Evolutionary conservation across 2,888 invertebrate genomes (phyloP), one percentile per base, ranked within the genome.

Genomic region (Nephrotoma appendiculata): DNA sequence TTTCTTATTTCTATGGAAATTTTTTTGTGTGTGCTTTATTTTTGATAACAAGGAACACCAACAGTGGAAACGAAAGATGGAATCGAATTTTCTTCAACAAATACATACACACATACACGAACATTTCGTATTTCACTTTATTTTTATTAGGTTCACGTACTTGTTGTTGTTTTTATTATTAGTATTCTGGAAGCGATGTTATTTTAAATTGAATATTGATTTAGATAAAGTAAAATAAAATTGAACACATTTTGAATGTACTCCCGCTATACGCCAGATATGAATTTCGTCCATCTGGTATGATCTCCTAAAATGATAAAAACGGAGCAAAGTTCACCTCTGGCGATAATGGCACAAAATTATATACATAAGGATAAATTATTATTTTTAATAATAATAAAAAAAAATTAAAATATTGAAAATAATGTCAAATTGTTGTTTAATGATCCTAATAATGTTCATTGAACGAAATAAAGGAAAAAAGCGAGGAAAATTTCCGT

Each of bases 381-480:
- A 84, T 84, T 84, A 84, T 84, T 84, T 84, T 84, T 84, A 84
- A 84, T 84, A 84, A 84, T 12, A 41, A 84, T 71, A 71, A 71
- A 31, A 71, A 84, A 84, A 83, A 42, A 84, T 43, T 42, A 42
- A 84, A 84, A 84, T 84, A 84, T 84, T 84, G 84, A 84, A 84
- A 84, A 84, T 84, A 84, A 84, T 84, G 84, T 84, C 84, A 84
- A 84, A 84, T 84, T 84, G 84, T 84, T 84, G 84, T 84, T 84
- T 84, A 84, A 84, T 84, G 84, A 84, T 84, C 84, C 84, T 84
- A 84, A 84, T 84, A 84, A 84, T 84, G 84, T 84, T 84, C 84
- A 84, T 43, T 84, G 42, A 84, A 84, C 84, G 43, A 84, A 84
- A 84, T 84, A 84, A 42, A 84, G 84, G 84, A 12, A 84, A 42